Base-by-base conservation (phyloP, 1,140 invertebrate species). In the Cephus cinctus region DNA sequence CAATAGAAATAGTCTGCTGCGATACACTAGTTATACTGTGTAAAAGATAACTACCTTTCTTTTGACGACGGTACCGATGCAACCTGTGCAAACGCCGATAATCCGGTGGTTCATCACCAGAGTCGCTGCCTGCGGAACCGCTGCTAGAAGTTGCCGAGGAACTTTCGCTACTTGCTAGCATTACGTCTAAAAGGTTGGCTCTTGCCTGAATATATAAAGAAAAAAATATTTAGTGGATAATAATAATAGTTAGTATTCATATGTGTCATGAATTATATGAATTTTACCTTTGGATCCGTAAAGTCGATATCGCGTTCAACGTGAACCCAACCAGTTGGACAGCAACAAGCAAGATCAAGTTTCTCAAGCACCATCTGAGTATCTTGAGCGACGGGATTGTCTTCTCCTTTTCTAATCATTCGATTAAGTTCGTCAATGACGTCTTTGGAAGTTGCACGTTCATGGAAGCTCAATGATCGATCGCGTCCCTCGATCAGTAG, bases 251-350 rank as follows among this genome's bases (percentile, higher is more conserved):
- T 39, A 18, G 14, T 20, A 43, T 39, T 36, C 30, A 44, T 21
- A 5, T 48, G n/a, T 14, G 2, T 15, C 19, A 39, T 1, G 20
- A 15, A 23, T 39, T 19, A 21, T 2, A 41, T 3, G 31, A 39
- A 47, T 11, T 39, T 34, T 73, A 88, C 86, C 80, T 87, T 88
- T n/a, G 87, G 87, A 76, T 89, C 86, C 59, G 80, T 86, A 58
- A 89, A 83, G 67, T 88, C 86, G 49, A 87, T 85, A 59, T 88
- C 84, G 43, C 82, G 80, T 67, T 88, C 85, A 14, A 89, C 83
- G 68, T 88, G 86, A 48, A 89, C 81, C 86, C 87, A 89, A 44
- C 86, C 86, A 2, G 86, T 88, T 16, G 83, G 81, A 57, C 83
- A 84, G 66, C 85, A 85, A 53, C 85, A 81, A 12, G 83, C 83